Evolutionary conservation across 2,113 vertebrate species (phyloP), one percentile per base, ranked within the genome.

Genomic region (Hassar affinis): DNA sequence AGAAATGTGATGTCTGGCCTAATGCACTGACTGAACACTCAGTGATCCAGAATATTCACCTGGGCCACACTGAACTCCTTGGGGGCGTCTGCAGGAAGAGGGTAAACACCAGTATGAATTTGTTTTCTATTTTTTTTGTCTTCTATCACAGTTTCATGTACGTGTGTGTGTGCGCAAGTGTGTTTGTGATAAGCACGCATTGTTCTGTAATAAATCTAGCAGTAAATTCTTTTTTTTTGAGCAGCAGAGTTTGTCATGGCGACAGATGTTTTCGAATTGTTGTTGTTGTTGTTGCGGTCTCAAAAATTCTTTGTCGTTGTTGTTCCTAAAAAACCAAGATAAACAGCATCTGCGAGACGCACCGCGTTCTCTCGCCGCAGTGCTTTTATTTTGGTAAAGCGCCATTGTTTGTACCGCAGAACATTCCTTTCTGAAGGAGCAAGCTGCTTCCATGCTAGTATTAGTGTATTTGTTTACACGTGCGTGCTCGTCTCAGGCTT

Each of bases 51-150:
- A 14, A 62, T 86, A 4, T 80, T 74, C 88, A 85, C 90, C 88
- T 85, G 78, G 22, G 82, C 80, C 85, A 75, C 86, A 84, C 89
- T 89, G 82, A 89, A 87, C 88, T 83, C 80, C 88, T n/a, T n/a
- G n/a, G n/a, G n/a, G n/a, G n/a, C n/a, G n/a, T n/a, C n/a, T n/a
- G n/a, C n/a, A n/a, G n/a, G n/a, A n/a, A n/a, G n/a, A n/a, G n/a
- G n/a, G n/a, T n/a, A n/a, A n/a, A n/a, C n/a, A n/a, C 87, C 82
- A 66, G 66, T 81, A 86, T 81, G 62, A 87, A 82, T 85, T 87
- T 84, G 18, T 30, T 84, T 57, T 33, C 22, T 82, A n/a, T 85
- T 88, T 74, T 25, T 56, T 79, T 38, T 30, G 59, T 30, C 59
- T 85, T 51, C 72, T 87, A 86, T 82, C 72, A 35, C 18, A 86